Evolutionary conservation across 30 jellyfish, hydroid and myxozoan species (phyloP), one percentile per base, ranked within the genome.

Genomic region (Aurelia coerulea): DNA sequence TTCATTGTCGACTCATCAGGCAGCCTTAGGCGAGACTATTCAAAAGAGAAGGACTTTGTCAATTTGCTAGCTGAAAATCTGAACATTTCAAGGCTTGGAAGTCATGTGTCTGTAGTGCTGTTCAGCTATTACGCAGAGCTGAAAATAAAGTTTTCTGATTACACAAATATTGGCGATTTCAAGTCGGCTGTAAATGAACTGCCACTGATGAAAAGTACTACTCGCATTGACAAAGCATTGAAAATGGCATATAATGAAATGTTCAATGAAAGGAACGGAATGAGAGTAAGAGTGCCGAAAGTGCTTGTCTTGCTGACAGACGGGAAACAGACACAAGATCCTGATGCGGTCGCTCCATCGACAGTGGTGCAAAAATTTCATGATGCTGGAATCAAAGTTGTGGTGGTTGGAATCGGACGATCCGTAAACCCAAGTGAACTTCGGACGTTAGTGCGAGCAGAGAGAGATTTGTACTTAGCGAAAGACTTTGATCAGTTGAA

Each of bases 1-100:
- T 74, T 89, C 68, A 62, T 78, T 32, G 81, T 87, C 52, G 96
- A 87, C 54, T 87, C 96, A 4, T 87, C 96, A 9, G 86, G 86
- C 3, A 87, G 96, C 65, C 70, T 87, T 33, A 46, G 64, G 49
- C 78, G 90, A 14, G 83, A 79, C 14, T 87, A 87, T 68, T 53
- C 54, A 23, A 87, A 78, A 46, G 96, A 78, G 74, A 87, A 87
- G 86, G 88, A 87, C 23, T 87, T 87, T 63, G 91, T 87, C 60
- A 78, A 68, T 46, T 51, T 77, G 7, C 64, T 78, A 50, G 90
- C 91, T 9, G 65, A 41, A 31, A 29, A 46, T 54, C 60, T 87
- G 68, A 62, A 46, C 7, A 52, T 87, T 3, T 77, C 96, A 2
- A 7, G 14, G 46, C 51, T 4, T 3, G 96, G 96, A 10, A 87